phyloP scores from a whole-genome alignment of 30 jellyfish, hydroid and myxozoan species.

The Aurelia aurita complex sp. Pacific region DNA sequence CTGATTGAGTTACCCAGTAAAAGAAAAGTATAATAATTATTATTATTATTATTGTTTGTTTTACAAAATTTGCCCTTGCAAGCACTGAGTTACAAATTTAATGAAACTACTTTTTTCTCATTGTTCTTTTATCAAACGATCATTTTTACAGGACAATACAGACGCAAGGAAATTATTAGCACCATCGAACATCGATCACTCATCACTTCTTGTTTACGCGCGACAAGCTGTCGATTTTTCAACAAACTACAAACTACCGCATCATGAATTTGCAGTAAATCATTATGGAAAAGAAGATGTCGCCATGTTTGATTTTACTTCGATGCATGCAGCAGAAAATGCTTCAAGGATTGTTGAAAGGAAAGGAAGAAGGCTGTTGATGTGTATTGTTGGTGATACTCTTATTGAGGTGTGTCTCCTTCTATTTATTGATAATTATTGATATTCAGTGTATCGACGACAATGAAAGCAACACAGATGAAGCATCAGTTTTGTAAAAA shows the following conservation, averaged over 20 bases:
- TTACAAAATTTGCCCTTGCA: too few species aligned
- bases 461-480: too few species aligned
- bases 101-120: too few species aligned
- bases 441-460: too few species aligned
- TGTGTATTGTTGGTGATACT: conserved; percentile 94
- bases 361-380: conserved; percentile 75
- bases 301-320: conserved; percentile 97
- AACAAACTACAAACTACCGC: conserved; percentile 92
- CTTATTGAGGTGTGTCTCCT: conserved; percentile 72
- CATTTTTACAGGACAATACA: conserved; percentile 55
- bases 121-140: background rate
- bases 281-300: conserved; percentile 95
- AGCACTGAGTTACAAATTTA: too few species aligned
- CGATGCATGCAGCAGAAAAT: conserved; percentile 92
- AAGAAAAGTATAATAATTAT: too few species aligned
- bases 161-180: conserved; percentile 80
- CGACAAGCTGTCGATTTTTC: conserved; percentile 96
- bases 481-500: too few species aligned
- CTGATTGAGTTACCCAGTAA: too few species aligned
- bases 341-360: conserved; percentile 93
- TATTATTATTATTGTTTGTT: too few species aligned
- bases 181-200: conserved; percentile 74
- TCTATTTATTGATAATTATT: background rate
- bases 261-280: conserved; percentile 91
- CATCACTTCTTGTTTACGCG: conserved; percentile 65